These are phyloP conservation scores for Hydropsyche betteni DNA, from an alignment of 2,888 invertebrate species.

Conservation along the genomic window DNA sequence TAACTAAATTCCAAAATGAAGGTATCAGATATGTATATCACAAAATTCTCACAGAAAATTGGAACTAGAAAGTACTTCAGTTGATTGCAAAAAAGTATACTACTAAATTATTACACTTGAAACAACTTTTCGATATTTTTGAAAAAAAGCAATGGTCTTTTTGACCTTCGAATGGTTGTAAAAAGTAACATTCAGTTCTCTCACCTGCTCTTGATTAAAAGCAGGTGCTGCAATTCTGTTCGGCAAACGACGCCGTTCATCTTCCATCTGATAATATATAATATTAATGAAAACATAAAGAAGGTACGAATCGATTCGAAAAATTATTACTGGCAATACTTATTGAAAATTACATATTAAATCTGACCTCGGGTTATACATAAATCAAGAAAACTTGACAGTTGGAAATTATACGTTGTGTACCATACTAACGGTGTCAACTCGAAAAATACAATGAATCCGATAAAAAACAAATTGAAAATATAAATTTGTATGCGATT, in stretches of 20 bases:
- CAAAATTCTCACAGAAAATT: not conserved
- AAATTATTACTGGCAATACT: no score
- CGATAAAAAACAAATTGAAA: not conserved
- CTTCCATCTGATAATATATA: not conserved
- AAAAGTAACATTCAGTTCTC: not conserved
- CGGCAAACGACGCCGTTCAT: not conserved
- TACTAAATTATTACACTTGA: not conserved
- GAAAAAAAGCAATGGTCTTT: not conserved
- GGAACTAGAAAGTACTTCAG: no score
- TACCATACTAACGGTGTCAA: conserved; percentile 1
- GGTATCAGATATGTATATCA: not conserved
- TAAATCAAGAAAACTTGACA: conserved; percentile 10
- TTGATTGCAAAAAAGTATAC: no score
- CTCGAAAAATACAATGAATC: not conserved
- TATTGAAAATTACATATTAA: conserved; percentile 5
- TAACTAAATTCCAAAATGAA: no score
- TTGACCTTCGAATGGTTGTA: not conserved
- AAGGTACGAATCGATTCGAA: no score
- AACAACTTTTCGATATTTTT: not conserved
- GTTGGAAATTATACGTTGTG: conserved; percentile 21
- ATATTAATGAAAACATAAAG: no score
- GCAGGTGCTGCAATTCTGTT: not conserved
- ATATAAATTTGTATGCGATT: not conserved
- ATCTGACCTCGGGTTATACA: not conserved
- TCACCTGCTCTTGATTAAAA: conserved; percentile 17